Percentiles rank a stretch among this genome's conserved stretches.
Conservation (phyloP, 1,140 invertebrate species). For the Zaprionus tsacasi region DNA sequence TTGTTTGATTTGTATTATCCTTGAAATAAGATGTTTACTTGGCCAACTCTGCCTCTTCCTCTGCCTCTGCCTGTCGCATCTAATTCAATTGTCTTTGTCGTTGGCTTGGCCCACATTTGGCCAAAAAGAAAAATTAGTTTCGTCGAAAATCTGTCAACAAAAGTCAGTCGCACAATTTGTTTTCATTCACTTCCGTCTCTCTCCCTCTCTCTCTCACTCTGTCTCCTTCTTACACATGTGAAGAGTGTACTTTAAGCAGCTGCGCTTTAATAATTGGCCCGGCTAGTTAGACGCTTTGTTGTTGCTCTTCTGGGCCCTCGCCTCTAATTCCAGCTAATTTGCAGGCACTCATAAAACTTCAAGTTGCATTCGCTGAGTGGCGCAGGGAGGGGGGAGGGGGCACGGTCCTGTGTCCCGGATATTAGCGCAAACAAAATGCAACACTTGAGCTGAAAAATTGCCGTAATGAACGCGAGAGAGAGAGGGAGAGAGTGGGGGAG, state of each 20-base stretch:
- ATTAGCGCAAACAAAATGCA: conserved; percentile 82
- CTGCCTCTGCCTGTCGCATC: conserved; percentile 47
- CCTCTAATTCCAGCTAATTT: conserved; percentile 76
- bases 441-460: conserved; percentile 82
- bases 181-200: conserved; percentile 11
- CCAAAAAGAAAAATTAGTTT: conserved; percentile 54
- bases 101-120: conserved; percentile 51
- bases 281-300: conserved; percentile 29
- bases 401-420: conserved; percentile 49
- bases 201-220: conserved; percentile 7
- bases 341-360: conserved; percentile 75
- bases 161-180: conserved; percentile 61
- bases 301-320: conserved; percentile 29
- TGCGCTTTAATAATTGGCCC: conserved; percentile 68
- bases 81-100: conserved; percentile 62
- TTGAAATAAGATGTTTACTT: conserved; percentile 65
- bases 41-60: conserved; percentile 47
- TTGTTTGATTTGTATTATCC: conserved; percentile 71
- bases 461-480: conserved; percentile 71
- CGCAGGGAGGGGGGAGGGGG: neutral
- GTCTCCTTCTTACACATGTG: conserved; percentile 8
- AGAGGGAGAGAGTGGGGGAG: conserved; percentile 13
- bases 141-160: conserved; percentile 63
- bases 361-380: conserved; percentile 30
- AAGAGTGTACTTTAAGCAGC: conserved; percentile 29